Evolutionary conservation across 2,113 vertebrate genomes (phyloP), one percentile per base, ranked within the genome.

Genomic region (Chrysochloris asiatica): DNA sequence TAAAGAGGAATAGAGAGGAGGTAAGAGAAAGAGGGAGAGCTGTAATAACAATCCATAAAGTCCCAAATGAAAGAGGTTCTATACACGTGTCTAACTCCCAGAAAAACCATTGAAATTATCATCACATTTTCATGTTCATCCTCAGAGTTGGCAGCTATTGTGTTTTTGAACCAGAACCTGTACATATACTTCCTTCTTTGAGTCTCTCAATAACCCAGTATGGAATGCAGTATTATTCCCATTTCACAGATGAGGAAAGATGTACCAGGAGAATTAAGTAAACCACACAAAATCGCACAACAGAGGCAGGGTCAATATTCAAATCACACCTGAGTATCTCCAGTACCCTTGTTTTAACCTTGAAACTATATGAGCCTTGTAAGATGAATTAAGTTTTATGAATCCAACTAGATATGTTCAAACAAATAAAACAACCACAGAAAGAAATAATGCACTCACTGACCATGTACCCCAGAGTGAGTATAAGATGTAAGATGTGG

Each of bases 241-340:
- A 52, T 67, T 84, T 86, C 33, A 76, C 26, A 80, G 63, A 67
- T 43, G 22, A 86, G 30, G 38, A 88, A 91, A 84, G 59, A 84
- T 76, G 30, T n/a, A 56, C 36, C 41, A 54, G 72, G 77, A 89
- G 19, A 88, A 65, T 41, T 67, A 65, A 79, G 9, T 52, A 54
- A 47, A 38, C 17, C 36, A 21, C 26, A 63, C 38, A 83, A 90
- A 6, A 8, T 88, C 47, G 80, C 26, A 73, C 90, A 65, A 41
- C 0, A 63, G 38, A 54, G 17, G 3, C 14, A 77, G 26, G 79
- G 33, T 10, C 47, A 65, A 36, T 72, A 30, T 75, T 67, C 33
- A 3, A 73, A 88, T 63, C 30, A 48, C 26, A 26, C 36, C 14
- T 7, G 1, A 28, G 1, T 43, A 59, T 80, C 26, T 80, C 33